Conservation (phyloP, 2,113 vertebrate species). For the Osmerus eperlanus region DNA sequence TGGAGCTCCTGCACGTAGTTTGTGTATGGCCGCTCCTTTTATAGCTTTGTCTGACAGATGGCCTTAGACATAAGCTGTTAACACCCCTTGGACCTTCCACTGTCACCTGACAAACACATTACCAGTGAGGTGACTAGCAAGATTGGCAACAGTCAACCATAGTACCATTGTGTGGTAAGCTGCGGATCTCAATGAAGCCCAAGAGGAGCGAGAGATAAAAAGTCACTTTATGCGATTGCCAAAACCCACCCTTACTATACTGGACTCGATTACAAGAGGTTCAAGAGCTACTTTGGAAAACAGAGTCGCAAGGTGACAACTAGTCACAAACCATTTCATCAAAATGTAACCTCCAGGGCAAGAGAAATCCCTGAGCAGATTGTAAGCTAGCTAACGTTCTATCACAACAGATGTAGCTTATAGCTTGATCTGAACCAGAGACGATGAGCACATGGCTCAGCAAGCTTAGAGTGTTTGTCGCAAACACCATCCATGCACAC, state of each 20-base stretch:
- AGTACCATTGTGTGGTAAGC: no score
- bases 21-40: not conserved
- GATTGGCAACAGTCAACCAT: no score
- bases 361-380: constrained; percentile 17
- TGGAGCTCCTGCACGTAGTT: not conserved
- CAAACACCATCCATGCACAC: not conserved
- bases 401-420: constrained; percentile 21
- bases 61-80: constrained; percentile 1
- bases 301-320: no score
- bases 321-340: not conserved
- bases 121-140: not conserved
- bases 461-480: no score
- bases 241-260: no score
- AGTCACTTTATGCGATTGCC: no score
- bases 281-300: no score
- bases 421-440: constrained; percentile 11
- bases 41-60: constrained; percentile 11
- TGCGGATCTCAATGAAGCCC: no score
- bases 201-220: no score
- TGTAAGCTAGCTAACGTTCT: not conserved
- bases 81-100: not conserved
- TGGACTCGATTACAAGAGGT: no score
- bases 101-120: not conserved
- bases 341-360: not conserved
- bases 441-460: not conserved